phyloP scores from a whole-genome alignment of 2,113 vertebrate genomes.

The Setophaga coronata region DNA sequence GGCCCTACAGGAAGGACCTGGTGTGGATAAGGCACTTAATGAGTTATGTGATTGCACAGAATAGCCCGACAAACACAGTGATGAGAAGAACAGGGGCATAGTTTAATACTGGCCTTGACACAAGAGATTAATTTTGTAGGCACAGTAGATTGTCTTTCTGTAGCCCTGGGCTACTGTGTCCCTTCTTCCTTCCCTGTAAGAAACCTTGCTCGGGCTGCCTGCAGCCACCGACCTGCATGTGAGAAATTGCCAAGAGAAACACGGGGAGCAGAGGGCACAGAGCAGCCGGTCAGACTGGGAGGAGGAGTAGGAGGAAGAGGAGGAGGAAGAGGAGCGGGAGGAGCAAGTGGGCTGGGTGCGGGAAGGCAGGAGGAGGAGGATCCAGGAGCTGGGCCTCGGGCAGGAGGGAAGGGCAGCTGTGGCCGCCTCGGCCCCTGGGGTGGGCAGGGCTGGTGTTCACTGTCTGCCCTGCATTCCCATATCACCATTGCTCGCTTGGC shows the following conservation, averaged over 20 bases:
- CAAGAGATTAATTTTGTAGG: not conserved
- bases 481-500: not conserved
- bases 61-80: fast-evolving
- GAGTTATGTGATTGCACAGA: not conserved
- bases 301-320: not conserved
- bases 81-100: not conserved
- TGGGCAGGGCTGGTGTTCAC: not conserved
- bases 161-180: not conserved
- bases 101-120: not conserved
- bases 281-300: fast-evolving
- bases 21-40: not conserved
- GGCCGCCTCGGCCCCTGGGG: not conserved
- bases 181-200: not conserved
- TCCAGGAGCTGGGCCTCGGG: not conserved
- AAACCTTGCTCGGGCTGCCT: not conserved
- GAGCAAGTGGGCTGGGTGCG: fast-evolving
- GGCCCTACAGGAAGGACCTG: not conserved
- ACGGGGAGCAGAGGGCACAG: fast-evolving
- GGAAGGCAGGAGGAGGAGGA: not conserved
- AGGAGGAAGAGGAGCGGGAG: fast-evolving
- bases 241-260: not conserved
- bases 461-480: not conserved
- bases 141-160: not conserved
- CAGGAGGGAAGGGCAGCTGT: not conserved
- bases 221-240: not conserved